Base-by-base conservation (phyloP, 2,113 vertebrate genomes). In the Paraplagusia blochii region DNA sequence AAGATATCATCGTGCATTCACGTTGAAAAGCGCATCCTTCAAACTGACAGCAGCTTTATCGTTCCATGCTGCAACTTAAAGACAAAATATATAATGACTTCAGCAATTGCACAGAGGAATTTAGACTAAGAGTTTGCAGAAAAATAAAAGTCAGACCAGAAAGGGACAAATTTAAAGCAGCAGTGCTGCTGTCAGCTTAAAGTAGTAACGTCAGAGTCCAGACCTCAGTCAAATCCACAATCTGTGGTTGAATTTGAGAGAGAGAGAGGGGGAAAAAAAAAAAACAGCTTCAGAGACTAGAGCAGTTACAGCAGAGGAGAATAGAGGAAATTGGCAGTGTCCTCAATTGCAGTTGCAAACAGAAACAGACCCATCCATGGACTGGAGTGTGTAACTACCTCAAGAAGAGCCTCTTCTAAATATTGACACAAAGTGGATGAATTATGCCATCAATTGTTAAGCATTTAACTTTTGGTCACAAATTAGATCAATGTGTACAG, bases 371-470 rank as follows among this genome's bases (percentile, higher is more conserved):
- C 9, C 9, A 11, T 36, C 4, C 36, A 18, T 16, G 52, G n/a
- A 44, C 36, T 42, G 34, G 14, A 51, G 17, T 33, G 16, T 38
- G 54, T 44, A n/a, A 10, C 61, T 19, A 34, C 66, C 45, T 72
- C 64, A 63, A 67, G 35, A 50, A 46, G 16, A 7, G 42, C 18
- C 47, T 44, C 14, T 1, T 9, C 45, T 57, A 15, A 69, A 43
- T 72, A 78, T 39, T 48, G 53, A 72, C 49, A 16, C 29, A 29
- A 35, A 15, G 40, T 33, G 42, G 46, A 34, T 49, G 58, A 70
- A 61, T 66, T 57, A 66, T 65, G 44, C 48, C 57, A 61, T 76
- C 55, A 54, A 33, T 58, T 68, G 44, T 59, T 58, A 33, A 72
- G 47, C 48, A 39, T 77, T 73, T 73, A 40, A 19, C 59, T 29